Evolutionary conservation across 1,140 invertebrate species (phyloP), one percentile per base, ranked within the genome.

Genomic region (Cydia amplana): DNA sequence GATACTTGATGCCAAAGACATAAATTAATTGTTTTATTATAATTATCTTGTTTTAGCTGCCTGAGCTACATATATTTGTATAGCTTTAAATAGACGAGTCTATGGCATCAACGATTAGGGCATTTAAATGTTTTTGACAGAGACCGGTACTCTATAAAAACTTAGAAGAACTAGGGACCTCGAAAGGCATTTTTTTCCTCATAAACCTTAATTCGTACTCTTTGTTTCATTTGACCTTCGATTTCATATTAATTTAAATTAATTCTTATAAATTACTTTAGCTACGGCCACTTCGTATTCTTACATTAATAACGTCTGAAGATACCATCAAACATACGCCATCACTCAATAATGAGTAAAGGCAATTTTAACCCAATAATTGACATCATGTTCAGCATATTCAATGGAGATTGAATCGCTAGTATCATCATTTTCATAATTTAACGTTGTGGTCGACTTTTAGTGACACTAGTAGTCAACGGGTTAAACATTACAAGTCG

Each of bases 221-320:
- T 28, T 5, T 55, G 51, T n/a, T 55, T 0, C 7, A 3, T 20
- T 55, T 55, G 4, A 1, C 1, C 43, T 46, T 12, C 43, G 43
- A 46, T 46, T 46, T 46, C 14, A 2, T 2, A 43, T 43, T 43
- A 43, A 12, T 43, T 0, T 14, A 12, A 43, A 43, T 43, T 43
- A 43, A 10, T 43, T 43, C 40, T 6, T 14, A 14, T 46, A 6
- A 18, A 18, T 55, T n/a, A 18, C 18, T 18, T n/a, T 60, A 60
- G 55, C 55, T 60, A 60, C 55, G 55, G 55, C 55, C 55, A 10
- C n/a, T 60, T 60, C 55, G 55, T 60, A 60, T 60, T n/a, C 55
- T 60, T 60, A 60, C 20, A 60, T n/a, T 12, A n/a, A 60, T 60
- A 23, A 60, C 55, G 18, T 60, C 55, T 60, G 55, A 60, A 60